Percentiles rank a stretch among this genome's conserved stretches.
Evolutionary conservation across 2,113 vertebrate genomes (phyloP).

Genomic region (Dendropsophus ebraccatus): DNA sequence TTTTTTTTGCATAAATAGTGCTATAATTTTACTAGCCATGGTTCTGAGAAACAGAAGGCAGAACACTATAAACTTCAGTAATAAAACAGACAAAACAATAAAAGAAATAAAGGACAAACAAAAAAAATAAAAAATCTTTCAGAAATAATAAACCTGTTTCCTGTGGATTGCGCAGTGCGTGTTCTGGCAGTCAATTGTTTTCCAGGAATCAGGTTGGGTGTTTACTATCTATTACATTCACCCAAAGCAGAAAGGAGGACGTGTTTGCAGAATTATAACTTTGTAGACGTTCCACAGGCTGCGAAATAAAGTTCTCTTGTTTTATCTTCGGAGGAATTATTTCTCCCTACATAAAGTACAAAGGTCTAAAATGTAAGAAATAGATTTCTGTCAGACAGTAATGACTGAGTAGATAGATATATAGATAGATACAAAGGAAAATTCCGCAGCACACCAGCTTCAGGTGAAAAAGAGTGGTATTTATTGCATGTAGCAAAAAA

Average conservation of each 20-base stretch:
- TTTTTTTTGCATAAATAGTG: conserved; percentile 43
- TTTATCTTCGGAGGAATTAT: background rate
- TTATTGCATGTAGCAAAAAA: no score
- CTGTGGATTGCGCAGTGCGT: conserved; percentile 45
- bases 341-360: background rate
- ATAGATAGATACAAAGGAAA: no score
- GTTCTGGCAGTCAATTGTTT: conserved; percentile 52
- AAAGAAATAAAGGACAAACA: conserved; percentile 53
- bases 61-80: conserved; percentile 53
- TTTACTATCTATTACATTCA: conserved; percentile 55
- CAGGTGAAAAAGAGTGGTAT: no score
- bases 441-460: no score
- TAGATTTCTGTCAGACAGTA: background rate
- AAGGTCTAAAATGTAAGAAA: background rate
- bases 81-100: conserved; percentile 59
- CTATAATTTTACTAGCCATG: conserved; percentile 52
- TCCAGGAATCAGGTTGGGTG: conserved; percentile 40
- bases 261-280: conserved; percentile 16
- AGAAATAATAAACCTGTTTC: conserved; percentile 52
- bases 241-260: conserved; percentile 5
- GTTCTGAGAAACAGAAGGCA: conserved; percentile 51
- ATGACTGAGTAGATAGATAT: no score
- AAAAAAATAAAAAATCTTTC: conserved; percentile 35
- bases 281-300: background rate
- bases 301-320: conserved; percentile 20